Base-by-base conservation (phyloP, 2,888 invertebrate genomes). In the Apodemia mormo region DNA sequence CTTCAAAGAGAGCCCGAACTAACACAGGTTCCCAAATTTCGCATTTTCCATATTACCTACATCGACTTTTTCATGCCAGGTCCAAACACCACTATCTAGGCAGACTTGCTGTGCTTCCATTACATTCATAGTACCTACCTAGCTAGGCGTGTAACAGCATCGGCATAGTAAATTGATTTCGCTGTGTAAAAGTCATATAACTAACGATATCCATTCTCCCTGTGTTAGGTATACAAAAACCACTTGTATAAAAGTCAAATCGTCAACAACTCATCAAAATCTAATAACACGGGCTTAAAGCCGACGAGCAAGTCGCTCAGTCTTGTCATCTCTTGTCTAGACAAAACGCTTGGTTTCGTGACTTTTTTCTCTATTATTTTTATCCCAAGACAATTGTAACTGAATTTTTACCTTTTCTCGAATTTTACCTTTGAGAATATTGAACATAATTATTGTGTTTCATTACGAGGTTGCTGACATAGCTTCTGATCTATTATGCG, bases 371-470 rank as follows among this genome's bases (percentile, higher is more conserved):
- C 87, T 82, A 86, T 88, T 82, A 86, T 88, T 85, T 80, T 84
- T 81, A 84, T 88, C 85, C 88, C 85, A 86, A 86, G 87, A 87
- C 87, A 88, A 90, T 89, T 81, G 82, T 82, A 82, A 80, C 74
- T 73, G 74, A 76, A 73, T 76, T 79, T 81, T 77, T 79, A 79
- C 79, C 77, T 79, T 80, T 78, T 77, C 79, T 61, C 30, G 33
- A 61, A 12, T 61, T 80, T 78, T 81, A 82, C 82, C 84, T 84
- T 76, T 73, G 81, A 81, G 82, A 84, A 84, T 82, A 82, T 78
- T 80, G 84, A 83, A 85, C 82, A 86, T 85, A 82, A 89, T 68
- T 90, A 90, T 91, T 88, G 89, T 86, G 88, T 89, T 90, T 86
- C 83, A 76, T 85, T 84, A 77, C 81, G 79, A 82, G 77, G 77